Conservation (phyloP, 2,797 vertebrate genomes). For the Neosalanx taihuensis region DNA sequence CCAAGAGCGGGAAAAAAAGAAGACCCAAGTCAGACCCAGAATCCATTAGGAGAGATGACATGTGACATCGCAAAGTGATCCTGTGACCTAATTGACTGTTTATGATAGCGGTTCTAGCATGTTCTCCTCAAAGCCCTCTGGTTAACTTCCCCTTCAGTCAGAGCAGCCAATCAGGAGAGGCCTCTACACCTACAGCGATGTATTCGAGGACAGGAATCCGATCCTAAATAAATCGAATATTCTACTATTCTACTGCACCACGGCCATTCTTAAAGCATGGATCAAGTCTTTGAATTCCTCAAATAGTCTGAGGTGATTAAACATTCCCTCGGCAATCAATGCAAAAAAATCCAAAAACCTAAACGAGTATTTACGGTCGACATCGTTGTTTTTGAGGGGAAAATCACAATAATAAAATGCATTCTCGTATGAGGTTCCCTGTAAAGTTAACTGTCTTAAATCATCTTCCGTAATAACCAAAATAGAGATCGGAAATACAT, state of each 20-base stretch:
- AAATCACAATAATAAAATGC: no score
- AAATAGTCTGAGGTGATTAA: background rate
- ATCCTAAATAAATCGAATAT: slow-evolving; percentile 47
- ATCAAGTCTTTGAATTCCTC: slow-evolving; percentile 39
- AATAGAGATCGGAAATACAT: no score
- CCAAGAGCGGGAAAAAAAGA: background rate
- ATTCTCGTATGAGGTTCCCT: no score
- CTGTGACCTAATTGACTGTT: slow-evolving; percentile 2
- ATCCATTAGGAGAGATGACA: slow-evolving; percentile 5
- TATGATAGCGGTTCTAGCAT: slow-evolving; percentile 25
- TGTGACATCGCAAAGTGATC: slow-evolving; percentile 12
- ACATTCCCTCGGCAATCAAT: no score
- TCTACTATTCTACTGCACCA: slow-evolving; percentile 36
- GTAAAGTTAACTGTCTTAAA: no score
- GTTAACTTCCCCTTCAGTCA: background rate
- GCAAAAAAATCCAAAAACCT: no score
- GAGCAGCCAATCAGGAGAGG: no score
- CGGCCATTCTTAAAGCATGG: slow-evolving; percentile 55
- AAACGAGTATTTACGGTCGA: no score
- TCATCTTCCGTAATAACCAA: no score
- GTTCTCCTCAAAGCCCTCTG: background rate
- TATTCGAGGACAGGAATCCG: slow-evolving; percentile 17
- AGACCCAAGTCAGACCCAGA: background rate
- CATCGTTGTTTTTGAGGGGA: no score
- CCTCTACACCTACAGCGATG: slow-evolving; percentile 9